Evolutionary conservation across 2,113 vertebrate species (phyloP), one percentile per base, ranked within the genome.

Genomic region (Antechinus stuartii): DNA sequence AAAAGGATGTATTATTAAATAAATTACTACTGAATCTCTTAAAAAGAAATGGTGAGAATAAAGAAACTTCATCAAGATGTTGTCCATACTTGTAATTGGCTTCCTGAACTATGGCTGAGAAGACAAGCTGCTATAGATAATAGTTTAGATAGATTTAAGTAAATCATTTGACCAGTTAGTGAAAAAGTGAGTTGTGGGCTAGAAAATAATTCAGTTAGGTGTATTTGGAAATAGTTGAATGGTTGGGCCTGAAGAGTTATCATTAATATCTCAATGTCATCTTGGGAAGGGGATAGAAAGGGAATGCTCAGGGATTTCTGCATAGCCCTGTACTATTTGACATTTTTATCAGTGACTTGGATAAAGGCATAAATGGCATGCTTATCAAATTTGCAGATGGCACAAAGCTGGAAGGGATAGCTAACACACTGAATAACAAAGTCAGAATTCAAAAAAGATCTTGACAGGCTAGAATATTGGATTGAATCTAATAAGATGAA

Each of bases 331-430:
- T n/a, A n/a, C n/a, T 84, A n/a, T 7, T 42, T 84, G 68, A 84
- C 68, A 84, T 84, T 84, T 84, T 84, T 84, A 84, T 84, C 68
- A 84, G 23, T 84, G 68, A 84, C 19, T 23, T 84, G 68, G 68
- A 84, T 84, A 84, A 84, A 84, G n/a, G n/a, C 19, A 84, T 84
- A 84, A 84, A 84, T 42, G 68, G 68, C 19, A 84, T 42, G 16
- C 68, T 84, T 84, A 84, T 84, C 68, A 84, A 84, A 84, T 84
- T 84, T 84, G n/a, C 68, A 84, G 68, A 42, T 84, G 68, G 68
- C n/a, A 84, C 68, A 84, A 84, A 84, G 68, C 68, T 84, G 68
- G 68, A 84, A 42, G n/a, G 68, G n/a, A 84, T 42, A 84, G 16
- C 68, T 84, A 84, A 84, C n/a, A 84, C 68, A 84, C 68, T 76